Evolutionary conservation across 2,888 invertebrate genomes (phyloP).

Genomic region (Amblyjoppa proteus): DNA sequence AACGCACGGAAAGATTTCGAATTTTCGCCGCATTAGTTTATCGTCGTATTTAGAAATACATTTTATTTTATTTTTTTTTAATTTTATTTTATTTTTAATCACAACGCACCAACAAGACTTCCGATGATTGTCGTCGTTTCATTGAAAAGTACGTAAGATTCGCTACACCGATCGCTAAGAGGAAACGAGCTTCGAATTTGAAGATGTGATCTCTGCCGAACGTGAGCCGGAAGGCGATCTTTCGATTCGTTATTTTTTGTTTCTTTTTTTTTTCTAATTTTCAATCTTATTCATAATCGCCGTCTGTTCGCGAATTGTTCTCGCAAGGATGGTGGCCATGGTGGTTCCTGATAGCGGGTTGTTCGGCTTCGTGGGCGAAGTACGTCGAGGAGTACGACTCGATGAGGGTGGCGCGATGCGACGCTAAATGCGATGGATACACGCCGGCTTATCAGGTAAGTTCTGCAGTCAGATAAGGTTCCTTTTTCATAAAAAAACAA

Average conservation of each 20-base stretch:
- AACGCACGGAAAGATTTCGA: not conserved
- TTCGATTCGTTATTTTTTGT: slow-evolving; percentile 1
- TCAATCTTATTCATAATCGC: slow-evolving; percentile 1
- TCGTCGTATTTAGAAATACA: not conserved
- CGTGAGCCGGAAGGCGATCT: not conserved
- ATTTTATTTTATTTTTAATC: no score
- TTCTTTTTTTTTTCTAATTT: slow-evolving; percentile 12
- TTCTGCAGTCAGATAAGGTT: not conserved
- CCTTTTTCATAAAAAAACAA: no score
- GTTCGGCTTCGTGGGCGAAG: slow-evolving; percentile 77
- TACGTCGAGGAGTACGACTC: slow-evolving; percentile 85
- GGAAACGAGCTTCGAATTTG: not conserved
- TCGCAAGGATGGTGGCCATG: slow-evolving; percentile 77
- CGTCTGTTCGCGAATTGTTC: slow-evolving; percentile 35
- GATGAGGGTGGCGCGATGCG: slow-evolving; percentile 88
- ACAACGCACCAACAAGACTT: not conserved
- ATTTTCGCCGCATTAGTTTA: not conserved
- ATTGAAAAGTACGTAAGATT: slow-evolving; percentile 62
- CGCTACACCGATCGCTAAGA: not conserved
- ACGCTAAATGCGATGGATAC: slow-evolving; percentile 86
- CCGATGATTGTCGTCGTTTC: slow-evolving; percentile 30
- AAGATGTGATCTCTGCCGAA: not conserved
- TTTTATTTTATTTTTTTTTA: no score
- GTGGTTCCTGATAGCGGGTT: slow-evolving; percentile 77
- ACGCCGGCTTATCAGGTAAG: slow-evolving; percentile 80